phyloP scores from a whole-genome alignment of 2,113 vertebrate species.

The Monopterus albus region DNA sequence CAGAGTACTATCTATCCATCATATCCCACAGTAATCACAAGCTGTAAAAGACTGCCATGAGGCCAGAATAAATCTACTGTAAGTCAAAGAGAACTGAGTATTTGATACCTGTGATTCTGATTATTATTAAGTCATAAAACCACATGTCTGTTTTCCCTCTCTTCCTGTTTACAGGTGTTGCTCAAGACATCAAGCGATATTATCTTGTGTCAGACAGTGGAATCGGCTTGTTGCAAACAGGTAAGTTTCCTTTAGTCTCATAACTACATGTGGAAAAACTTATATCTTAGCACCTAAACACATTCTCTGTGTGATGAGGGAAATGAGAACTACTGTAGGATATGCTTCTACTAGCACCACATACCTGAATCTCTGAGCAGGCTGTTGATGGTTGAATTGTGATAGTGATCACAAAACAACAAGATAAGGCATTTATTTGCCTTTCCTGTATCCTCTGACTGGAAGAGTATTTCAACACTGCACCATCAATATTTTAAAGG shows the following conservation, averaged over 20 bases:
- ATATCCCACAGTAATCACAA: constrained; percentile 19
- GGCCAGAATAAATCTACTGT: background rate
- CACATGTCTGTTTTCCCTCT: constrained; percentile 1
- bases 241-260: constrained; percentile 79
- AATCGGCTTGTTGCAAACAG: constrained; percentile 93
- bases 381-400: no score
- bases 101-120: constrained; percentile 11
- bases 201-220: constrained; percentile 88
- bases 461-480: no score
- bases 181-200: constrained; percentile 91
- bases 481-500: no score
- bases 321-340: constrained; percentile 36
- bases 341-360: no score
- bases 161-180: constrained; percentile 83
- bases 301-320: constrained; percentile 6
- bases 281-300: constrained; percentile 5
- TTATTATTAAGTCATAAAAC: background rate
- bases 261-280: constrained; percentile 50
- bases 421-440: no score
- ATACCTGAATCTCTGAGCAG: no score
- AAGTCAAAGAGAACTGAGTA: constrained; percentile 6
- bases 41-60: background rate
- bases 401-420: no score
- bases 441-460: no score
- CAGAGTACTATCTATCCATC: constrained; percentile 2